Evolutionary conservation across 2,888 invertebrate genomes (phyloP).

Genomic region (Peribatodes rhomboidaria): DNA sequence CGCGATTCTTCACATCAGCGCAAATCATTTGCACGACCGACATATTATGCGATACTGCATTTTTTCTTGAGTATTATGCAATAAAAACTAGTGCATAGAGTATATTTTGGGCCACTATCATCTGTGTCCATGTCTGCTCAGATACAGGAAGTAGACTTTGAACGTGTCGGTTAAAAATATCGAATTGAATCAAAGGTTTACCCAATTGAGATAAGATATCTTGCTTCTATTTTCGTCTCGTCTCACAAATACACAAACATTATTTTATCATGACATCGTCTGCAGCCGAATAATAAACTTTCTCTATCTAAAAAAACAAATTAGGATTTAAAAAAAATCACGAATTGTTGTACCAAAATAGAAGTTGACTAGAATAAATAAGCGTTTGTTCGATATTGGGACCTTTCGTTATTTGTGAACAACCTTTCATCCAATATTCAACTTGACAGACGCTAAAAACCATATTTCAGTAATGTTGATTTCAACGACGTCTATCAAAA

Average conservation of each 20-base stretch:
- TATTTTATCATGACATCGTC: not conserved
- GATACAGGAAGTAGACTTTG: slow-evolving; percentile 27
- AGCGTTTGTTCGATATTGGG: not conserved
- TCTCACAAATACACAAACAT: not conserved
- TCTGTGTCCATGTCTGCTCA: slow-evolving; percentile 29
- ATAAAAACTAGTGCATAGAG: slow-evolving; percentile 65
- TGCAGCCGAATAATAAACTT: not conserved
- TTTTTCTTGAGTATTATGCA: slow-evolving; percentile 68
- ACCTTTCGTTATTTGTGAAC: not conserved
- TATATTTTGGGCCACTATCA: slow-evolving; percentile 48
- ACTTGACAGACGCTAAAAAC: not conserved
- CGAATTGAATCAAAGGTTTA: slow-evolving; percentile 14
- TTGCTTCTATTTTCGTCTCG: slow-evolving; percentile 13
- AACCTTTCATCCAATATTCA: not conserved
- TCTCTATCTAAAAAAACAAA: not conserved
- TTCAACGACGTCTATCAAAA: not conserved
- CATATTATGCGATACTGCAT: slow-evolving; percentile 64
- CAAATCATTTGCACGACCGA: slow-evolving; percentile 74
- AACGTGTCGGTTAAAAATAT: slow-evolving; percentile 8
- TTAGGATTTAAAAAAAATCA: not conserved
- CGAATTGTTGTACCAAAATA: not conserved
- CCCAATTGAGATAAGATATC: slow-evolving; percentile 19
- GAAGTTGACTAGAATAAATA: not conserved
- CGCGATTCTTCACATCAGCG: slow-evolving; percentile 71
- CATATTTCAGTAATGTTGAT: not conserved